A percentile compares a stretch with the other conserved stretches of the same genome.
Evolutionary conservation across 1,140 invertebrate species (phyloP).

Genomic region (Rhopalosiphum padi): DNA sequence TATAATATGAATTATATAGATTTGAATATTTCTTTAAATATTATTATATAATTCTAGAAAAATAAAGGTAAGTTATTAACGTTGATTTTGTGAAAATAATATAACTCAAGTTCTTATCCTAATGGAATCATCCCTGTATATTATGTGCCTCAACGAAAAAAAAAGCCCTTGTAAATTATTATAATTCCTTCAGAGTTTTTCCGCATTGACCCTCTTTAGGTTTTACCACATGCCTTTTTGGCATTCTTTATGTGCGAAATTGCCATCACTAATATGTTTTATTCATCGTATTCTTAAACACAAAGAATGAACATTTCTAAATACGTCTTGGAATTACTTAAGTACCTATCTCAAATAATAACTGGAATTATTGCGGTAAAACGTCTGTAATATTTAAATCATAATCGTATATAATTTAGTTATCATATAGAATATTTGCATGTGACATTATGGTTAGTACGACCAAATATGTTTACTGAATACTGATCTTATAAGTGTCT

Average conservation of each 20-base stretch:
- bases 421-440: not conserved
- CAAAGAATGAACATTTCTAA: not conserved
- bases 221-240: not conserved
- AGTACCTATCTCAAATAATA: not conserved
- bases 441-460: not conserved
- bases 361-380: not conserved
- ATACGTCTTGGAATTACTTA: not conserved
- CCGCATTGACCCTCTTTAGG: not conserved
- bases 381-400: not conserved
- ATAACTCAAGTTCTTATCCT: not conserved
- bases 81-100: not conserved
- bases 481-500: not conserved
- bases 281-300: conserved; percentile 8
- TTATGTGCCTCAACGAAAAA: not conserved
- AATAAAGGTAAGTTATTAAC: not conserved
- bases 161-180: not conserved
- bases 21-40: conserved; percentile 4
- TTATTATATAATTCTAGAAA: not conserved
- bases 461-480: not conserved
- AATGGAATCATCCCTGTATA: not conserved
- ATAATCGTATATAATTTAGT: not conserved
- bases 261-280: not conserved
- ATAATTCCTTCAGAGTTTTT: not conserved
- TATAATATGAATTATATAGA: not conserved
- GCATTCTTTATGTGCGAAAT: not conserved